These are phyloP conservation scores for Peromyscus eremicus DNA, from an alignment of 2,797 vertebrate species.

Conservation along the genomic window DNA sequence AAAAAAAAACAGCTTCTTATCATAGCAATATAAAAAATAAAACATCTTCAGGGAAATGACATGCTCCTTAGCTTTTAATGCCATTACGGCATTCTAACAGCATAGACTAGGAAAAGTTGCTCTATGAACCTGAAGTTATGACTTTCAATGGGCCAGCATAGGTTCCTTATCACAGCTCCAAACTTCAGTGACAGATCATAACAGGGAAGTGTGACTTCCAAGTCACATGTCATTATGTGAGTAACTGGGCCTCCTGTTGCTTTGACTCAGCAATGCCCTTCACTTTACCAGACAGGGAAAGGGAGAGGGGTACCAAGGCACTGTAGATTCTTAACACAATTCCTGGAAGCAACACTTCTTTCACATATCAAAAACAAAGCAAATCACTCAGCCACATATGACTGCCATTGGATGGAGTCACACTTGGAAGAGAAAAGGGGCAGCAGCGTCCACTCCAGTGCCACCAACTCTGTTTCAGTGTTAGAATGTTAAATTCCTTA, in stretches of 20 bases:
- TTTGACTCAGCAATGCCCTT: neutral
- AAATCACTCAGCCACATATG: neutral
- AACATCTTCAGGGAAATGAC: neutral
- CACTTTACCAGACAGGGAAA: neutral
- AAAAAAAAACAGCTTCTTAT: neutral
- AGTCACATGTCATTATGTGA: neutral
- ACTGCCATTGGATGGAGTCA: neutral
- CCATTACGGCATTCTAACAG: neutral
- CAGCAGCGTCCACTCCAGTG: neutral
- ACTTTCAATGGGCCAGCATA: neutral
- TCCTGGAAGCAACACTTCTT: neutral
- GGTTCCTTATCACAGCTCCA: neutral
- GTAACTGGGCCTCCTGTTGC: neutral
- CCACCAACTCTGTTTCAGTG: neutral
- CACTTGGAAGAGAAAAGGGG: neutral
- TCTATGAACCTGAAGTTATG: neutral
- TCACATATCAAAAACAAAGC: neutral
- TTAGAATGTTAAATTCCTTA: neutral
- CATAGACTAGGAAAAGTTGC: neutral
- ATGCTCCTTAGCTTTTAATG: neutral
- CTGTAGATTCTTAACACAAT: neutral
- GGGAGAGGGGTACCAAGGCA: neutral
- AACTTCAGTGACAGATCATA: neutral
- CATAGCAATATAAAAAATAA: neutral
- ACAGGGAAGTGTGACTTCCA: neutral